Base-by-base conservation (phyloP, 2,888 invertebrate species). In the Epinotia brunnichana region DNA sequence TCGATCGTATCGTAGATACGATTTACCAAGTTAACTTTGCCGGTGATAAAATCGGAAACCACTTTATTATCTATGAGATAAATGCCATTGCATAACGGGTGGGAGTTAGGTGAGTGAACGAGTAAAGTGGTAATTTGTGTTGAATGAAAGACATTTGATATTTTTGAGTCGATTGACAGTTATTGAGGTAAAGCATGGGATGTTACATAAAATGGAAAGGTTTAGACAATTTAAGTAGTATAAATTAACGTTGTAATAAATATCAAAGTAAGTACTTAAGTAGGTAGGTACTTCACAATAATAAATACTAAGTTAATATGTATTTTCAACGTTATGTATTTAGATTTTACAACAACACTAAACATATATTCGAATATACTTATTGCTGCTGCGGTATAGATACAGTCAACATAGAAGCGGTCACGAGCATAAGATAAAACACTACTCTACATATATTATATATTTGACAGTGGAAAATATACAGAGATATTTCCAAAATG, bases 1-100 rank as follows among this genome's bases (percentile, higher is more conserved):
- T 77, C 82, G 87, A 86, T 88, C 80, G 80, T 80, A 86, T 88
- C 80, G 80, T 80, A 80, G 82, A 78, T 77, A 83, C 78, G 53
- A 56, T 4, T 59, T 11, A 53, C 67, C 35, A 68, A 53, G 41
- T 61, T 61, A 29, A 54, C 13, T 15, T 56, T 71, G 11, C 61
- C n/a, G 21, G 7, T 54, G 60, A 48, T 35, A n/a, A 71, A 64
- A 41, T 24, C 11, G n/a, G 4, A 17, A 19, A 53, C n/a, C 19
- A 41, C 5, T 7, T 67, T n/a, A 24, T 61, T 9, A 2, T 13
- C 5, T 19, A 11, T 3, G 0, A 3, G 11, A n/a, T 21, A 11
- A 11, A 29, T 15, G 13, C 13, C n/a, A 10, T 44, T 19, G 21
- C 56, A 19, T 13, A 21, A 56, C 2, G n/a, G n/a, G 48, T 39